Conservation (phyloP, 2,113 vertebrate species). For the Tamias sibiricus region DNA sequence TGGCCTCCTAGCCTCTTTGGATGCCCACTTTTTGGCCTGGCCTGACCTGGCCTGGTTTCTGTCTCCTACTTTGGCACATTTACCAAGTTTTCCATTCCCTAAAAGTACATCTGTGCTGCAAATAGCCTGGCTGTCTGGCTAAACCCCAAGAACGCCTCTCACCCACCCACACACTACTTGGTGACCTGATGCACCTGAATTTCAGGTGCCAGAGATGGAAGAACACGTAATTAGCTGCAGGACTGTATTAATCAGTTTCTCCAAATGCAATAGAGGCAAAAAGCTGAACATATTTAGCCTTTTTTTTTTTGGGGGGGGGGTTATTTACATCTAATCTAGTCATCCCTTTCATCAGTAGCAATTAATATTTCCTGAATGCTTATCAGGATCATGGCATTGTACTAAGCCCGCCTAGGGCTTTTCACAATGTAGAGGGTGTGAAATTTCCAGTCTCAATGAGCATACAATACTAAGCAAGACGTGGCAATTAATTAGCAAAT, state of each 20-base stretch:
- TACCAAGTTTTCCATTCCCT: conserved; percentile 26
- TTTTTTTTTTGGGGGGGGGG: neutral
- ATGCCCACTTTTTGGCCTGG: neutral
- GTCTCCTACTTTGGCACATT: neutral
- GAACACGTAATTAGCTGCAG: neutral
- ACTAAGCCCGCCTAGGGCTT: neutral
- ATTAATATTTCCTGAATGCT: conserved; percentile 17
- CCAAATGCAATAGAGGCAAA: neutral
- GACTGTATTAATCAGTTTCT: neutral
- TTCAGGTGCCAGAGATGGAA: neutral
- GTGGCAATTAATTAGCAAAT: conserved; percentile 6
- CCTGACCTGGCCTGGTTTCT: neutral
- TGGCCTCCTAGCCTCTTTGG: neutral
- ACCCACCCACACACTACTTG: neutral
- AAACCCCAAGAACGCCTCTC: neutral
- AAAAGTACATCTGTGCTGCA: neutral
- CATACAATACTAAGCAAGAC: neutral
- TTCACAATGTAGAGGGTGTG: neutral
- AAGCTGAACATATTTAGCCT: neutral
- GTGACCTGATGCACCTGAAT: neutral
- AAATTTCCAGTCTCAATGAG: conserved; percentile 7
- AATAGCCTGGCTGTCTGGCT: neutral
- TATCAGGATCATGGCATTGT: neutral
- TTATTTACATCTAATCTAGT: neutral
- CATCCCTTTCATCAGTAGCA: neutral